Conservation (phyloP, 2,113 vertebrate species). For the Laticauda laticaudata region DNA sequence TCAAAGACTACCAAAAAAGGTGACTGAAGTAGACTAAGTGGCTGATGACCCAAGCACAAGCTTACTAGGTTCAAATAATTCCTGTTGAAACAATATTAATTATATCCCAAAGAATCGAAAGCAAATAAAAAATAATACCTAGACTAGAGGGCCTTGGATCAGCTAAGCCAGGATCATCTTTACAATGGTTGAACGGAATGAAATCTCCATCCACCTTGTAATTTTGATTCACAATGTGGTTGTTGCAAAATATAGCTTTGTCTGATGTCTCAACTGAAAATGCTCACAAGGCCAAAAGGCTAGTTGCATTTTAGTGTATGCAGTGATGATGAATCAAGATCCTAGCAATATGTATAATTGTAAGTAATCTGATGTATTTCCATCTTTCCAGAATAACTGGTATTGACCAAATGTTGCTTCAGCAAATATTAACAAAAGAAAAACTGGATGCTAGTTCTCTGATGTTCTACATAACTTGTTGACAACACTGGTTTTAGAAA, state of each 20-base stretch:
- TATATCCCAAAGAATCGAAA: neutral
- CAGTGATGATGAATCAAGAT: neutral
- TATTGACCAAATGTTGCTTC: conserved; percentile 6
- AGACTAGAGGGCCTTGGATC: neutral
- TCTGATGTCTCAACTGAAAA: neutral
- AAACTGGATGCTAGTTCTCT: neutral
- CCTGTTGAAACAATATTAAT: neutral
- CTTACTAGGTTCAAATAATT: neutral
- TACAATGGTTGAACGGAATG: neutral
- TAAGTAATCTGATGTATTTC: neutral
- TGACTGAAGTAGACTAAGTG: neutral
- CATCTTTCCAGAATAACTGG: conserved; percentile 1
- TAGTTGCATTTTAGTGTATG: neutral
- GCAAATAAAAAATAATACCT: neutral
- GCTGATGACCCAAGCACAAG: neutral
- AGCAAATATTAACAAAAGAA: neutral
- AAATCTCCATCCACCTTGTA: neutral
- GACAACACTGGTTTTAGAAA: neutral
- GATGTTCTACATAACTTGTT: neutral
- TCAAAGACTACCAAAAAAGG: neutral
- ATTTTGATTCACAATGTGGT: neutral
- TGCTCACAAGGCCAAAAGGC: neutral
- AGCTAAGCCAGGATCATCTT: neutral
- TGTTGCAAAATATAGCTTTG: neutral
- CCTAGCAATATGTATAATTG: neutral